phyloP scores from a whole-genome alignment of 2,113 vertebrate species.

The Oplegnathus fasciatus region DNA sequence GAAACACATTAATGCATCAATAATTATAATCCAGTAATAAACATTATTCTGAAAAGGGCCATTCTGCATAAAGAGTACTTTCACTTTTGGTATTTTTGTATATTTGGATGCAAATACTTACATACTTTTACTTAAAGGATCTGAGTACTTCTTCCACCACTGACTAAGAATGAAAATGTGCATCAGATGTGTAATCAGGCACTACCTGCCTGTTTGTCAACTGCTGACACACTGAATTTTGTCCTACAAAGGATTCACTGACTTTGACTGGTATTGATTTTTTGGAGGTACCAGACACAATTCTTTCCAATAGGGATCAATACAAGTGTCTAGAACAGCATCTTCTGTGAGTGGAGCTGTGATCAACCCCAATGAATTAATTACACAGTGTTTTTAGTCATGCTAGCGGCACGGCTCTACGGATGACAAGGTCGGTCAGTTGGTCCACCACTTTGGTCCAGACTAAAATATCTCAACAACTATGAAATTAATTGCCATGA shows the following conservation, averaged over 20 bases:
- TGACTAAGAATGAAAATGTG: neutral
- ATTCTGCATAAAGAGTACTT: neutral
- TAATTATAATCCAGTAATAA: neutral
- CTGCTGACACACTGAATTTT: neutral
- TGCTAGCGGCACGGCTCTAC: neutral
- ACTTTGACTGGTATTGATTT: conserved; percentile 64
- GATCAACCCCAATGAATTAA: conserved; percentile 6
- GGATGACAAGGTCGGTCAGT: neutral
- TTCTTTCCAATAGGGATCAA: conserved; percentile 62
- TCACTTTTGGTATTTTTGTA: neutral
- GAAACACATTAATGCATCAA: neutral
- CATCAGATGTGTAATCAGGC: neutral
- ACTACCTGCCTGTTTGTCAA: neutral
- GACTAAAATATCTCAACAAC: neutral
- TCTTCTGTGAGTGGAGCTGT: conserved; percentile 29
- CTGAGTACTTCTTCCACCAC: neutral
- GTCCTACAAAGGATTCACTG: conserved; percentile 22
- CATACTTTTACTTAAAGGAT: neutral
- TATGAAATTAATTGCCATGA: neutral
- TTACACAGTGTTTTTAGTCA: conserved; percentile 4
- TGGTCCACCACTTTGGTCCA: neutral
- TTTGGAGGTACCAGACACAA: conserved; percentile 55
- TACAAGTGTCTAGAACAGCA: conserved; percentile 51
- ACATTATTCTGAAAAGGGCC: neutral
- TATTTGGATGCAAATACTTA: too few relatives aligned